Evolutionary conservation across 1,140 invertebrate species (phyloP), one percentile per base, ranked within the genome.

Genomic region (Bombus confusus): DNA sequence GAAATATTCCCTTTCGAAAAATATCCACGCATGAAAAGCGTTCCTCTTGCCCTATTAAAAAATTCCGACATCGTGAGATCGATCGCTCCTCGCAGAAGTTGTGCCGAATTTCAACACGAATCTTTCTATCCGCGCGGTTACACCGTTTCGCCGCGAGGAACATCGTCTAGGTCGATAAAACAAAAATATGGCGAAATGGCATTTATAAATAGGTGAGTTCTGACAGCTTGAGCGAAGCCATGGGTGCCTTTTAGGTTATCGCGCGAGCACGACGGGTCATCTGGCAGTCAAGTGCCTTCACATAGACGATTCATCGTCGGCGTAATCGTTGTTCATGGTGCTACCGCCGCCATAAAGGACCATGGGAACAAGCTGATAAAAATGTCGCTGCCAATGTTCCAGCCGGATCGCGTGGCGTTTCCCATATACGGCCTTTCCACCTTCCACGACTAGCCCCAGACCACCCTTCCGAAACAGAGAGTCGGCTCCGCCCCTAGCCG

Each of bases 221-320:
- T 92, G 94, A 95, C 93, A 95, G 94, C 88, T 95, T 94, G 94
- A 95, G 93, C 91, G 80, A 93, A 94, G 90, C 94, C 94, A 95
- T 92, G 77, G 93, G 90, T 90, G 94, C 94, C 90, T 95, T 95
- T 95, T 95, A 95, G 94, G 94, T 95, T 95, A 95, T 95, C 95
- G 90, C 88, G 91, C 88, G 91, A 93, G 91, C 90, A 94, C 91
- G 92, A 92, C 90, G 94, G 94, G 95, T 95, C 95, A 95, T 95
- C 94, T 95, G 95, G 95, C 94, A 95, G 94, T 95, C 95, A 95
- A 95, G 95, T 95, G 94, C 88, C 80, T 89, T 78, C 83, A 89
- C 89, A 91, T 92, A 91, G 88, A 91, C 89, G 90, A 89, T 92
- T 83, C 85, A 86, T 69, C 82, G 80, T 91, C 85, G 89, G 87